Evolutionary conservation across 1,140 invertebrate species (phyloP), one percentile per base, ranked within the genome.

Genomic region (Cydia fagiglandana): DNA sequence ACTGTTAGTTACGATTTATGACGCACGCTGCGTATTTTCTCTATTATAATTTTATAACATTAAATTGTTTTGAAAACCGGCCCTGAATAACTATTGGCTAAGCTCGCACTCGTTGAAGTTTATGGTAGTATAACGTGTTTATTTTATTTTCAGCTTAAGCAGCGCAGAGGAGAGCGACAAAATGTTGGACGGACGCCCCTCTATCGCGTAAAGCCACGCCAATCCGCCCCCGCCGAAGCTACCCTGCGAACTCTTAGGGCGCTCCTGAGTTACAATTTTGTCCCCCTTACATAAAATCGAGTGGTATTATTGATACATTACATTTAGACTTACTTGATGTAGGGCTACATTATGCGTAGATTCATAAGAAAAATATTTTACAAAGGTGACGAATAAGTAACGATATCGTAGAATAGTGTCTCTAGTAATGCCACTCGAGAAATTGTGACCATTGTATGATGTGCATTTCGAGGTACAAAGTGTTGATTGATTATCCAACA

Each of bases 131-230:
- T 50, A 38, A 30, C 17, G 7, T 38, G 53, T 30, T 78, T 50
- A 10, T 80, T 83, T 88, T 82, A 83, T 77, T 94, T 94, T 73
- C 87, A 93, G 93, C 83, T 83, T 93, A 85, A 94, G 95, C 86
- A 95, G 94, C 78, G 94, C 94, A 12, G 95, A 96, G 83, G 95
- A 96, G 83, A 94, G 94, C 78, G 95, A 95, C 84, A 94, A 95
- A 76, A 95, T 96, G 95, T 83, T 95, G 56, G 95, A 95, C 79
- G 94, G 94, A 12, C 94, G 95, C 82, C 95, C 95, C 28, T 92
- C 95, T 28, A 95, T 96, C 77, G 95, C 95, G 75, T 93, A 91
- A 93, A 79, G 91, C 9, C 9, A 94, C 84, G 92, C 94, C 75
- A 91, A 91, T 80, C 93, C 92, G 94, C 70, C 68, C 76, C 50